These are phyloP conservation scores for Protophormia terraenovae DNA, from an alignment of 2,888 invertebrate genomes.

Conservation along the genomic window DNA sequence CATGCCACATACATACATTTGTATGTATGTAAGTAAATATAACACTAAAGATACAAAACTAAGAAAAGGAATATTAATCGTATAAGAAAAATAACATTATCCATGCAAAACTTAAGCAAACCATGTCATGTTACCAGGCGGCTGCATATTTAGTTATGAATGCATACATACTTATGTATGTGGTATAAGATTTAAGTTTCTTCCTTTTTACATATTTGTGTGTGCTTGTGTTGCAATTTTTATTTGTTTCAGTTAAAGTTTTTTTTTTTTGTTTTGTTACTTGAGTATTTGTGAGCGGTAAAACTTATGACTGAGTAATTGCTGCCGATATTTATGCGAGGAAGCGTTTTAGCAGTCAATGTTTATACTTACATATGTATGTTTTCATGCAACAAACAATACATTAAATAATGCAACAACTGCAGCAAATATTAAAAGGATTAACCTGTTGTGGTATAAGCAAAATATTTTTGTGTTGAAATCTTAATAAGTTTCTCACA, in stretches of 20 bases:
- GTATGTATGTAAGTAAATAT: no score
- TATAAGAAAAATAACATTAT: conserved; percentile 46
- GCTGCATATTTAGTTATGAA: conserved; percentile 41
- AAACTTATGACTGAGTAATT: conserved; percentile 80
- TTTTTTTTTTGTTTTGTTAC: conserved; percentile 7
- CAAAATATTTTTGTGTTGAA: no score
- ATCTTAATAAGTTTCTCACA: no score
- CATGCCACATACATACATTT: not conserved
- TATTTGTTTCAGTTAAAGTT: not conserved
- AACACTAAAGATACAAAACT: not conserved
- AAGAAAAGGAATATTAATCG: not conserved
- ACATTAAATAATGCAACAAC: conserved; percentile 12
- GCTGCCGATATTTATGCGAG: conserved; percentile 80
- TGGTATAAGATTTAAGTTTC: conserved; percentile 18
- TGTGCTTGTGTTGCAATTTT: conserved; percentile 22
- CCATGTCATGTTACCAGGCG: conserved; percentile 58
- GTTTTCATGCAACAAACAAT: conserved; percentile 21
- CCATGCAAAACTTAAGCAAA: conserved; percentile 58
- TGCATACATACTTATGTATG: no score
- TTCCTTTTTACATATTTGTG: conserved; percentile 2
- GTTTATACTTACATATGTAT: no score
- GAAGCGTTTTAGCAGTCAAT: conserved; percentile 77
- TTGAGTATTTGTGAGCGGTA: conserved; percentile 71
- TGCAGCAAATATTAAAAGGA: not conserved
- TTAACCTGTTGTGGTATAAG: conserved; percentile 26